Evolutionary conservation across 1,140 invertebrate species (phyloP), one percentile per base, ranked within the genome.

Genomic region (Drosophila pectinifera): DNA sequence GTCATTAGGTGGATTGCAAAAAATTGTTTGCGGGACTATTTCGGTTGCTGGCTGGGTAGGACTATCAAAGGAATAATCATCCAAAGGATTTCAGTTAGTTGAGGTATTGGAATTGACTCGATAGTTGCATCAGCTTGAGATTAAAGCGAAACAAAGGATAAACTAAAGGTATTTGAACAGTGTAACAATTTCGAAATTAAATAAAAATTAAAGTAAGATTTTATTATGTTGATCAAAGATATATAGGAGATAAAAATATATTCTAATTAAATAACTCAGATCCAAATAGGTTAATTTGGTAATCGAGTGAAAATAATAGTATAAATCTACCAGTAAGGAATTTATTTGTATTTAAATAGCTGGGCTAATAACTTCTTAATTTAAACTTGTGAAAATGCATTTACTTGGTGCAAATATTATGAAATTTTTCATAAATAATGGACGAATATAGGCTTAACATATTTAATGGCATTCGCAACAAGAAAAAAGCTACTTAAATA

Each of bases 1-100:
- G 81, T 86, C 83, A 85, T 88, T 85, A 88, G 68, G 74, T 53
- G 42, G 63, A 82, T 67, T 69, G 78, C 67, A 78, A 70, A 80
- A 46, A 76, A 72, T 73, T 64, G 56, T 78, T 85, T 62, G 81
- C 51, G 65, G 48, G 28, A 49, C 39, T 36, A 42, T 54, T 34
- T 26, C 28, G 22, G 39, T 48, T 31, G 28, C 26, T 24, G 22
- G 49, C 18, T n/a, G 24, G 54, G 54, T 26, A 6, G 28, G 4
- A 22, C 16, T 7, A 7, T 24, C 16, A 18, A 16, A 5, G n/a
- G 39, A 39, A 28, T 28, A 58, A 28, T 41, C 36, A 63, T 6
- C 6, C 18, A 22, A 28, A 22, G 59, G 14, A 20, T 20, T 58
- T n/a, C 18, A 28, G 14, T 36, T 26, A 14, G 51, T 36, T n/a